Percentiles rank a stretch among this genome's conserved stretches.
These are phyloP conservation scores for Cantharis rufa DNA, from an alignment of 2,888 invertebrate species.

Conservation along the genomic window DNA sequence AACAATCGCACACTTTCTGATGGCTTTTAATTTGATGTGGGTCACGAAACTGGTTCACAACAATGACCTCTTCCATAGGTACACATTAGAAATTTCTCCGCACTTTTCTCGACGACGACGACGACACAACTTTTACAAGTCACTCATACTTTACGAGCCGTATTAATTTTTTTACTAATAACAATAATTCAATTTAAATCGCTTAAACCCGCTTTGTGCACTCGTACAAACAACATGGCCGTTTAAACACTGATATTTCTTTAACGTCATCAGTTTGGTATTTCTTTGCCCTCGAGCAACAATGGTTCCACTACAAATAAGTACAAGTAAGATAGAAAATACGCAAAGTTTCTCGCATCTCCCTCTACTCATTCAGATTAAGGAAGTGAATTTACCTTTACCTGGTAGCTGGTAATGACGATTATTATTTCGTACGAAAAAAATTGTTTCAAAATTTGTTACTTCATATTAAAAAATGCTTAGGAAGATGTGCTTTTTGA, in stretches of 20 bases:
- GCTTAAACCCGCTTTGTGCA: slow-evolving; percentile 16
- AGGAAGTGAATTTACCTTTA: not conserved
- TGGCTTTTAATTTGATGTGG: slow-evolving; percentile 51
- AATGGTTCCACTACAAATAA: not conserved
- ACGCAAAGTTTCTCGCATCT: not conserved
- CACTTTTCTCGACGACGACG: not conserved
- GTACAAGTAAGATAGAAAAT: not conserved
- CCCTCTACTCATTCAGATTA: not conserved
- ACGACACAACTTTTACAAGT: not conserved
- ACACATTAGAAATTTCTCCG: slow-evolving; percentile 18
- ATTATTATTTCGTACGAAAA: not conserved
- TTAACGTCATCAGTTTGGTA: slow-evolving; percentile 1
- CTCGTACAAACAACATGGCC: slow-evolving; percentile 22
- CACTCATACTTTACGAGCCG: not conserved
- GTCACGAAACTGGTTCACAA: slow-evolving; percentile 44
- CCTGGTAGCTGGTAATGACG: not conserved
- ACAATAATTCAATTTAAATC: slow-evolving; percentile 7
- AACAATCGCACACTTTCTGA: slow-evolving; percentile 36
- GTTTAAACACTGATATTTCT: slow-evolving; percentile 1
- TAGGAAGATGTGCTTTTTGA: not conserved
- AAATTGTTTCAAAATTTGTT: not conserved
- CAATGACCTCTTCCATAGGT: slow-evolving; percentile 21
- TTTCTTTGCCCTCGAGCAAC: not conserved
- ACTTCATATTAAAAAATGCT: not conserved
- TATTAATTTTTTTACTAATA: not conserved